Conservation (phyloP, 2,113 vertebrate species). For the Microcebus tavaratra region DNA sequence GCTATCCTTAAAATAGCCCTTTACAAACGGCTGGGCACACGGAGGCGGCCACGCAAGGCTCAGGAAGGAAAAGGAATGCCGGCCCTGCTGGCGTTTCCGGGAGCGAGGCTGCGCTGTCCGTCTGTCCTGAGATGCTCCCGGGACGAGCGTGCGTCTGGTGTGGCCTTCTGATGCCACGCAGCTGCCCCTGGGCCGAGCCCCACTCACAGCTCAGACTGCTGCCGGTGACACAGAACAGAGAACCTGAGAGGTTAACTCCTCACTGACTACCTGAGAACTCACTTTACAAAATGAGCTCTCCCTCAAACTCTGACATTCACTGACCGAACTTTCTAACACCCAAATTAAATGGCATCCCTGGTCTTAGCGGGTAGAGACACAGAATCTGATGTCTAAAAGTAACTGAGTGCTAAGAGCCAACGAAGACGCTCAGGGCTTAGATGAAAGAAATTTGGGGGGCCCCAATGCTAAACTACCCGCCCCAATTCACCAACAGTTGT, state of each 20-base stretch:
- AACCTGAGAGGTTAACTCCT: background rate
- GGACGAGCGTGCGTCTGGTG: background rate
- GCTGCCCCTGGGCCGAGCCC: background rate
- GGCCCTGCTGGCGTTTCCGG: background rate
- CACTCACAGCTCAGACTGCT: background rate
- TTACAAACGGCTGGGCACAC: conserved; percentile 4
- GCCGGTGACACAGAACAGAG: background rate
- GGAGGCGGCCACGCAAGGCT: conserved; percentile 22
- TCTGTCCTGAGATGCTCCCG: background rate
- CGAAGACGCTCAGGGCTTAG: background rate
- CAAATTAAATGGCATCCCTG: background rate
- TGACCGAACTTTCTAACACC: background rate
- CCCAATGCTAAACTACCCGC: background rate
- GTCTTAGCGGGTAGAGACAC: background rate
- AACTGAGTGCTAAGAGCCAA: background rate
- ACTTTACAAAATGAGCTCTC: background rate
- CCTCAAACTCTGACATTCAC: background rate
- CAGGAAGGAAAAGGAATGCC: conserved; percentile 66
- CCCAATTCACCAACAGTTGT: background rate
- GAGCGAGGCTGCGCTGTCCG: background rate
- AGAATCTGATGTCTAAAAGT: background rate
- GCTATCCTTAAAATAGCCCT: conserved; percentile 67
- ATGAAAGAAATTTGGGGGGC: background rate
- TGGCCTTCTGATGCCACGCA: background rate
- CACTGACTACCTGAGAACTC: background rate